Evolutionary conservation across 2,797 vertebrate species (phyloP).

Genomic region (Rhyacichthys aspro): DNA sequence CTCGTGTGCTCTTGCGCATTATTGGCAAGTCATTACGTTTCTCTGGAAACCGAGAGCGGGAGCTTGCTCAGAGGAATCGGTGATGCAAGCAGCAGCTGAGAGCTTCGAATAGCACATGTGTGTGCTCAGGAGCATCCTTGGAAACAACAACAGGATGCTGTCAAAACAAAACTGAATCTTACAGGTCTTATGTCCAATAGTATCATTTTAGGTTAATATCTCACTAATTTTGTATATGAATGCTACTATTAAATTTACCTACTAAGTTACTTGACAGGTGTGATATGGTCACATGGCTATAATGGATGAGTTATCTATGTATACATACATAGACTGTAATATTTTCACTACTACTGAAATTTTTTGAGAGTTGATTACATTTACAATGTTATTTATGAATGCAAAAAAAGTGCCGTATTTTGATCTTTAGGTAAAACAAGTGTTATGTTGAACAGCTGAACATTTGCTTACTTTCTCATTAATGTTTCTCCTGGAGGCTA

Average conservation of each 20-base stretch:
- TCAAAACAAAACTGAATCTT: conserved; percentile 54
- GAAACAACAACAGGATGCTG: conserved; percentile 69
- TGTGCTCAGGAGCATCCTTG: conserved; percentile 66
- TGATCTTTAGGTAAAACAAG: no score
- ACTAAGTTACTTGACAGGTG: conserved; percentile 35
- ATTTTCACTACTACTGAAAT: neutral
- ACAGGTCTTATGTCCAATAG: conserved; percentile 1
- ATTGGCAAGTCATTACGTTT: conserved; percentile 85
- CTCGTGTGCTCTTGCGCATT: conserved; percentile 81
- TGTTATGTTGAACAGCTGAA: no score
- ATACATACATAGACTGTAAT: neutral
- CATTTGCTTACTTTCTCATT: no score
- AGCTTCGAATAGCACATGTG: conserved; percentile 67
- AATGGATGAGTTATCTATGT: no score
- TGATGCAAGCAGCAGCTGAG: conserved; percentile 79
- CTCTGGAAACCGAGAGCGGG: conserved; percentile 80
- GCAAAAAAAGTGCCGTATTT: no score
- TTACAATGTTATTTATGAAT: no score
- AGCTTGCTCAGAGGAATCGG: conserved; percentile 71
- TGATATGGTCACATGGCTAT: conserved; percentile 11
- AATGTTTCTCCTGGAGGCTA: no score
- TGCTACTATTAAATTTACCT: no score
- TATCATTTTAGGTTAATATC: neutral
- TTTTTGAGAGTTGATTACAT: no score
- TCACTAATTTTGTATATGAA: no score